Evolutionary conservation across 2,888 invertebrate species (phyloP), one percentile per base, ranked within the genome.

Genomic region (Scaptodrosophila latifasciaeformis): DNA sequence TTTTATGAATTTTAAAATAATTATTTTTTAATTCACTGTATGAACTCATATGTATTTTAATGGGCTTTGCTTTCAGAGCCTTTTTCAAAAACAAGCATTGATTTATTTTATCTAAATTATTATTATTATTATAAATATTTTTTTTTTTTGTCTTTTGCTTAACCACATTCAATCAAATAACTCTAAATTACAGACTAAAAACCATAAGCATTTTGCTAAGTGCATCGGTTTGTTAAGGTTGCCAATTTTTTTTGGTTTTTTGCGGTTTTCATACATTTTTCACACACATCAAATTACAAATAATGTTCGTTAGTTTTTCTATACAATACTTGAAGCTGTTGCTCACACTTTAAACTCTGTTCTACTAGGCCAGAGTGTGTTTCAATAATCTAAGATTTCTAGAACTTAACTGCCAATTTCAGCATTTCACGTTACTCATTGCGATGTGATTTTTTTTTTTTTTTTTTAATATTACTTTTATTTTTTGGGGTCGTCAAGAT

Each of bases 381-480:
- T n/a, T n/a, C n/a, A n/a, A n/a, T n/a, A n/a, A n/a, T 5, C 31
- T 50, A 30, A 44, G 13, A 3, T 35, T 19, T 35, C 59, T 62
- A 60, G 37, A 62, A 66, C 75, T 78, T 75, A 75, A 78, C 59
- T 78, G 75, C 75, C 75, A 78, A 75, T 75, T 75, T 75, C 75
- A 75, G 75, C 75, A 75, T 75, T 66, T 71, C 42, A 48, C 61
- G 59, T 50, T 44, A 47, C 57, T 58, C 35, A 47, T 7, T 15
- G 35, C 9, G n/a, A 31, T 21, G 18, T 3, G 35, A 2, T 13
- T 13, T 4, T 7, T 24, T 24, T 24, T 24, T 7, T n/a, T n/a
- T n/a, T n/a, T n/a, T n/a, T n/a, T n/a, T n/a, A n/a, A n/a, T n/a
- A n/a, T n/a, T n/a, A n/a, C n/a, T n/a, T n/a, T n/a, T n/a, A n/a